Evolutionary conservation across 2,113 vertebrate species (phyloP).

Genomic region (Menidia beryllina): DNA sequence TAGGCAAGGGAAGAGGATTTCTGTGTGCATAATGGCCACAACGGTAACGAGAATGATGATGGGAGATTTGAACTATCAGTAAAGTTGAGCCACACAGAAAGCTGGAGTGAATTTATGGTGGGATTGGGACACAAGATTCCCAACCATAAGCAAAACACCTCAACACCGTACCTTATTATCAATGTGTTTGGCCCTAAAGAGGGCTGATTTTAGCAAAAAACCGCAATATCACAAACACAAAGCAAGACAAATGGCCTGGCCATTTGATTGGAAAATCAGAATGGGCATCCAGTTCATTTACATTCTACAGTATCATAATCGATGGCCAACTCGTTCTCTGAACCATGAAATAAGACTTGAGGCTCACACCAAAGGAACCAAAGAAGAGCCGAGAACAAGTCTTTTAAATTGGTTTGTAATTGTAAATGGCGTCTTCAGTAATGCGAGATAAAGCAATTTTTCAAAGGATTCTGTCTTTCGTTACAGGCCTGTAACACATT

Average conservation of each 20-base stretch:
- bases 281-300: constrained; percentile 36
- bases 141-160: neutral
- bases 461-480: neutral
- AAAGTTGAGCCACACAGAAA: neutral
- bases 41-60: no score
- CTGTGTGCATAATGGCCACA: neutral
- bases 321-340: constrained; percentile 17
- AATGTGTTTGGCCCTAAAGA: constrained; percentile 23
- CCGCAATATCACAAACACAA: constrained; percentile 18
- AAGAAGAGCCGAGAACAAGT: constrained; percentile 8
- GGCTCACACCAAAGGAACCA: constrained; percentile 16
- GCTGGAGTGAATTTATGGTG: neutral
- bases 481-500: neutral
- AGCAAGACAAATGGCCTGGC: constrained; percentile 33
- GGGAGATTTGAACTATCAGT: neutral
- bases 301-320: constrained; percentile 42
- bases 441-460: constrained; percentile 12
- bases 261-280: constrained; percentile 35
- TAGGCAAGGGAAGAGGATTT: neutral
- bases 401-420: constrained; percentile 28
- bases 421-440: constrained; percentile 9
- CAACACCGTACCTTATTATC: constrained; percentile 24
- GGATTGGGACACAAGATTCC: neutral
- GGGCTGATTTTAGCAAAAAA: constrained; percentile 11
- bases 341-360: constrained; percentile 52